phyloP scores from a whole-genome alignment of 1,140 invertebrate species.

The Brachionus sp. region DNA sequence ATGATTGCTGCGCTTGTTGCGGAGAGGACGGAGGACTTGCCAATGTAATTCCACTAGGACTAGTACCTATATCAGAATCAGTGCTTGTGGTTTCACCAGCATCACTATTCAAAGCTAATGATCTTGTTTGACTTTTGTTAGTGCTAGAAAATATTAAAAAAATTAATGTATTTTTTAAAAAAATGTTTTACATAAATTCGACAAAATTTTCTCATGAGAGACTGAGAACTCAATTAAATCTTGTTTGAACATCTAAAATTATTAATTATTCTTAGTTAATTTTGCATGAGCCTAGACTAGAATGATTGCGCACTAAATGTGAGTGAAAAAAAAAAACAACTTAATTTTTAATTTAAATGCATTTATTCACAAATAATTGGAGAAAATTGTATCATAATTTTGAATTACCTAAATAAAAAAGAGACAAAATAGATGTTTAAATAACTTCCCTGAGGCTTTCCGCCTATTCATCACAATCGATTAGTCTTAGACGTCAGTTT shows the following conservation, averaged over 20 bases:
- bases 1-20: background rate
- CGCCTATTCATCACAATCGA: background rate
- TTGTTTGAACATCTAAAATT: no score
- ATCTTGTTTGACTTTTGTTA: background rate
- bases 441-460: background rate
- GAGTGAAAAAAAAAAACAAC: no score
- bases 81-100: constrained; percentile 43
- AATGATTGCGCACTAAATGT: no score
- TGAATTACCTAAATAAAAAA: background rate
- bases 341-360: no score
- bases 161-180: background rate
- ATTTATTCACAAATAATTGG: background rate
- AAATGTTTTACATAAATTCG: no score
- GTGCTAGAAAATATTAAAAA: constrained; percentile 2
- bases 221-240: no score
- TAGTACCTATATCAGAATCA: constrained; percentile 45
- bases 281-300: no score
- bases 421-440: background rate
- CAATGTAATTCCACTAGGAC: constrained; percentile 23
- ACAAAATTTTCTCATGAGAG: no score
- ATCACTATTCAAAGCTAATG: constrained; percentile 14
- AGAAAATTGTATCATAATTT: background rate
- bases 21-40: constrained; percentile 37
- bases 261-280: no score
- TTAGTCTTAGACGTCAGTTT: background rate